Evolutionary conservation across 2,113 vertebrate species (phyloP).

Genomic region (Synodontis membranacea): DNA sequence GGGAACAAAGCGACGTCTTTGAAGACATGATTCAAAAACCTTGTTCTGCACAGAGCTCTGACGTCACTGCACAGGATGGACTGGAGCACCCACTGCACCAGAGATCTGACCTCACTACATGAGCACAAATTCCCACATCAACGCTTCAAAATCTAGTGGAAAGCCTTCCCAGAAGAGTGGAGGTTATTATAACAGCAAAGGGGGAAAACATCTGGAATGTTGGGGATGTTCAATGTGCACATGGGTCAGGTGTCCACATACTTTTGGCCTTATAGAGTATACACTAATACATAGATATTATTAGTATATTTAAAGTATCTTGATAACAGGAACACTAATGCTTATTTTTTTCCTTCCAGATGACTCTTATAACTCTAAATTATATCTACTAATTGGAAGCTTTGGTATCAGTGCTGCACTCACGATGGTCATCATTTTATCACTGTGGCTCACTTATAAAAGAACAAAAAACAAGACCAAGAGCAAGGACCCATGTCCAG

Average conservation of each 20-base stretch:
- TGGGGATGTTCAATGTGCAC: not conserved
- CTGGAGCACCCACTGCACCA: not conserved
- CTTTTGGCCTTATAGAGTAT: not conserved
- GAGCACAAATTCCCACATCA: not conserved
- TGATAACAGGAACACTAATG: not conserved
- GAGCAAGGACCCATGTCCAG: not conserved
- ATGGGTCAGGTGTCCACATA: not conserved
- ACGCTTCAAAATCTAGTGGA: not conserved
- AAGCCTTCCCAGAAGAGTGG: not conserved
- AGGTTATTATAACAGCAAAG: not conserved
- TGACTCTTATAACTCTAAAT: not conserved
- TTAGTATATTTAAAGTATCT: not conserved
- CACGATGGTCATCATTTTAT: not conserved
- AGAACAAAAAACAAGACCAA: not conserved
- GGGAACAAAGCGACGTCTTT: not conserved
- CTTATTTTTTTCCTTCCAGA: not conserved
- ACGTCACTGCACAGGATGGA: not conserved
- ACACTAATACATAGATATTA: not conserved
- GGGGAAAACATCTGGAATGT: not conserved
- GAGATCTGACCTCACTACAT: not conserved
- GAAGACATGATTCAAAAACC: not conserved
- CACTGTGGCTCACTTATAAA: not conserved
- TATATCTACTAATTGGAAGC: not conserved
- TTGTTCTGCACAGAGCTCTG: not conserved
- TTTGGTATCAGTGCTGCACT: not conserved